Percentiles rank a stretch among this genome's conserved stretches.
Evolutionary conservation across 2,113 vertebrate genomes (phyloP).

Genomic region (Naja naja): DNA sequence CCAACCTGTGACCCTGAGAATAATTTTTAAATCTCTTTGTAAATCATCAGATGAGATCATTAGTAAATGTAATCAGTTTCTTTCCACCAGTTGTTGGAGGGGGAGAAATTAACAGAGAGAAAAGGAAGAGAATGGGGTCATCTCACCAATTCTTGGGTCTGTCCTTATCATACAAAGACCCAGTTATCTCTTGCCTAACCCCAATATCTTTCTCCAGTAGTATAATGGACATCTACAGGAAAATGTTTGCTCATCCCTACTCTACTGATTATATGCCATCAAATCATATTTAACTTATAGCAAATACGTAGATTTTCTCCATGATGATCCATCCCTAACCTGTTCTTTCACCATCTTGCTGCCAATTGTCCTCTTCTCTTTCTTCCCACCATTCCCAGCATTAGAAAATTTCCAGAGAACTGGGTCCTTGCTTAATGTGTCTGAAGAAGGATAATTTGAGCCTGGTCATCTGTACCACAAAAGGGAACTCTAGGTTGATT

Average conservation of each 20-base stretch:
- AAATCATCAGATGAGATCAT: background rate
- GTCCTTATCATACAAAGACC: background rate
- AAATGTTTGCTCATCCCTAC: background rate
- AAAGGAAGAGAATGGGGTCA: background rate
- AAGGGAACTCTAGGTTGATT: background rate
- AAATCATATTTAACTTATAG: background rate
- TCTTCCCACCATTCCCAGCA: background rate
- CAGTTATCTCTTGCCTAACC: background rate
- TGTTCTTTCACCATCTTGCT: background rate
- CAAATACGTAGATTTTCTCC: background rate
- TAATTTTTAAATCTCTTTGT: background rate
- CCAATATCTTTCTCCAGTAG: background rate
- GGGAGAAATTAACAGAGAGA: background rate
- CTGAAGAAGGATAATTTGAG: background rate
- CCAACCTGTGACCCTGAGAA: background rate
- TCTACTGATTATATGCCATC: background rate
- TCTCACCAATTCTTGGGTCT: background rate
- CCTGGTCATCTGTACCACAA: background rate
- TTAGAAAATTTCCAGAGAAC: background rate
- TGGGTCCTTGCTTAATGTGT: background rate
- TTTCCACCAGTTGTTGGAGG: background rate
- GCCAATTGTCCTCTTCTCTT: background rate
- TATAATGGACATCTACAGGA: background rate
- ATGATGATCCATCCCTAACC: background rate
- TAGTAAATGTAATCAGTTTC: background rate